Base-by-base conservation (phyloP, 2,888 invertebrate genomes). In the Parasteatoda lunata region DNA sequence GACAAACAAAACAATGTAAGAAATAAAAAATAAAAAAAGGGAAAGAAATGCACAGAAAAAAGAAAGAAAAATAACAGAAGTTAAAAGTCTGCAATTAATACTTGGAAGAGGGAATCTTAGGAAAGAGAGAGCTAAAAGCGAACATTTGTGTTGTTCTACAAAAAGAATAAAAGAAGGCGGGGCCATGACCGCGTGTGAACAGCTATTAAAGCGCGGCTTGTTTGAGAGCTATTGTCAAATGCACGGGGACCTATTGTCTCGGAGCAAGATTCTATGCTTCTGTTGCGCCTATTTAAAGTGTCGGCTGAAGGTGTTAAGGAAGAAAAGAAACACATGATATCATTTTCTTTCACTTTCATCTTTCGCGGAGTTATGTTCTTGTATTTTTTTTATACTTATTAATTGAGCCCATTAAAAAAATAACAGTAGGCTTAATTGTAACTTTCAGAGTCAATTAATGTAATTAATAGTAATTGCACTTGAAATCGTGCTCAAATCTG, bases 81-180 rank as follows among this genome's bases (percentile, higher is more conserved):
- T 64, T 59, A 72, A 66, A 80, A 59, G 66, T 80, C 80, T 71
- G 73, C 80, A 80, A 80, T 80, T 80, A 80, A 80, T 80, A 80
- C 73, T 73, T 64, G 45, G 59, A n/a, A 51, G 65, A 51, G 51
- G 64, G 71, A 73, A 48, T 70, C 70, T 70, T 45, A 54, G 66
- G 59, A 71, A 79, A 49, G 68, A 79, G 54, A 51, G n/a, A 51
- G 73, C 72, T 73, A 59, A 80, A 64, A 80, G 80, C 59, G 59
- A 59, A 59, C n/a, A 59, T 59, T 59, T 59, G 59, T 59, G 59
- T 8, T 59, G n/a, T 59, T 59, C n/a, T 9, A 59, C 59, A 59
- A 59, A 59, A 59, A 54, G n/a, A 59, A 59, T 54, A 54, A 59
- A 48, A 69, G 65, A 76, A 76, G 76, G 76, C 65, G 76, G 76